These are phyloP conservation scores for Echiichthys vipera DNA, from an alignment of 2,797 vertebrate species.

Conservation along the genomic window DNA sequence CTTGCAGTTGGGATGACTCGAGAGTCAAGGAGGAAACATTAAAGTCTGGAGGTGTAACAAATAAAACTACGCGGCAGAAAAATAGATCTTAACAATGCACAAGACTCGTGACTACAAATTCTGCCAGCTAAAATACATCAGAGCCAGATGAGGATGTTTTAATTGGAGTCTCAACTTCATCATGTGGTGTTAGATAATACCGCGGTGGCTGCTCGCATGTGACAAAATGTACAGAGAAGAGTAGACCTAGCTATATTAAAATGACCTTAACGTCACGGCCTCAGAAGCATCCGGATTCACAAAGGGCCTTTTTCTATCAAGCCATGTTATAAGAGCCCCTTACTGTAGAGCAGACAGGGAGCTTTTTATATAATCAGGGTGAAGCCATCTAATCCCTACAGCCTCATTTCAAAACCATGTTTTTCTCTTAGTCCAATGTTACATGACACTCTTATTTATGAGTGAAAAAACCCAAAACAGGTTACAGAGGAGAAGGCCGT, in stretches of 20 bases:
- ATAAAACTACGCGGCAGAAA: slow-evolving; percentile 3
- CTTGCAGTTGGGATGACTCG: slow-evolving; percentile 42
- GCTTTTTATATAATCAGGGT: slow-evolving; percentile 43
- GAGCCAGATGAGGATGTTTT: slow-evolving; percentile 12
- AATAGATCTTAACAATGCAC: not conserved
- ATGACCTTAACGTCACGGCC: slow-evolving; percentile 2
- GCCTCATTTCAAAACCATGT: slow-evolving; percentile 29
- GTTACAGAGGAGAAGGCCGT: not conserved
- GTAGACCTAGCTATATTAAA: slow-evolving; percentile 7
- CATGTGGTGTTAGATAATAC: too few species aligned
- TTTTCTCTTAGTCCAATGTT: not conserved
- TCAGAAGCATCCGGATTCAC: slow-evolving; percentile 9
- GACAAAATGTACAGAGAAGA: not conserved
- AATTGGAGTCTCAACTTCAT: slow-evolving; percentile 4
- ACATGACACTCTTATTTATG: slow-evolving; percentile 10
- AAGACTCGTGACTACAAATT: not conserved
- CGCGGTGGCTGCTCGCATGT: not conserved
- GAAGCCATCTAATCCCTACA: slow-evolving; percentile 41
- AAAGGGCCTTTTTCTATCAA: slow-evolving; percentile 30
- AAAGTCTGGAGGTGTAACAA: not conserved
- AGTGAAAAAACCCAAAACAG: not conserved
- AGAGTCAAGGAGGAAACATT: slow-evolving; percentile 2
- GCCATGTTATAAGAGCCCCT: slow-evolving; percentile 36
- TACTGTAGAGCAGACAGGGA: slow-evolving; percentile 27
- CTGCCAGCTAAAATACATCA: not conserved